Percentiles rank a stretch among this genome's conserved stretches.
Evolutionary conservation across 1,140 invertebrate genomes (phyloP).

Genomic region (Drosophila pallidifrons): DNA sequence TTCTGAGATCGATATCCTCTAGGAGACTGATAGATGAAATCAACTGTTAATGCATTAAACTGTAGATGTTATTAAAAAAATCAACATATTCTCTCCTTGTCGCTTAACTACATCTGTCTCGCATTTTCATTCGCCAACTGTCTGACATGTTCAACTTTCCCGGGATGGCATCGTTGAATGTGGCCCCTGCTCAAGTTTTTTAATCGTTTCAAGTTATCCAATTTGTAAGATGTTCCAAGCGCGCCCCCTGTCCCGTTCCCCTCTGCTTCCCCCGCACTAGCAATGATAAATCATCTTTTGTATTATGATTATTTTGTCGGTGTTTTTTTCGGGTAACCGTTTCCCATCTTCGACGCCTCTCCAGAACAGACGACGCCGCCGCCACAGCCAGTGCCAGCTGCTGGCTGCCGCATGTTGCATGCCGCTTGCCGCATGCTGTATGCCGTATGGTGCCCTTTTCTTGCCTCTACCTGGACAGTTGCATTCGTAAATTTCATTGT

Average conservation of each 20-base stretch:
- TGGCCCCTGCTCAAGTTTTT: constrained; percentile 5
- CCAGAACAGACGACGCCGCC: constrained; percentile 24
- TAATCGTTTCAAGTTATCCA: constrained; percentile 57
- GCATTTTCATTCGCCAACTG: background rate
- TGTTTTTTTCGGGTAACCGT: constrained; percentile 53
- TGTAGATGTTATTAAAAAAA: no score
- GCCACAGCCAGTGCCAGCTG: constrained; percentile 32
- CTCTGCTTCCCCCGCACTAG: constrained; percentile 13
- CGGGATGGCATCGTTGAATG: background rate
- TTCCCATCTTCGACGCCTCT: constrained; percentile 56
- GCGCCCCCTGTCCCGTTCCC: background rate
- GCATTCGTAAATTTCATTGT: constrained; percentile 73
- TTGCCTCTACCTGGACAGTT: constrained; percentile 17
- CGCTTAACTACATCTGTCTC: background rate
- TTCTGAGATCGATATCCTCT: no score
- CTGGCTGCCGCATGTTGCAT: constrained; percentile 15
- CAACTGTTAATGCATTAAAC: no score
- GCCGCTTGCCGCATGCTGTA: background rate
- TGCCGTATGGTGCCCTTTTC: constrained; percentile 9
- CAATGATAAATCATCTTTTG: constrained; percentile 81
- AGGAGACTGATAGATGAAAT: no score
- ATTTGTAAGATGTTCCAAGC: constrained; percentile 55
- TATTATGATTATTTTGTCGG: constrained; percentile 48
- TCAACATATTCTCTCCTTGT: no score
- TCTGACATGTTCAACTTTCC: background rate